Evolutionary conservation across 2,888 invertebrate genomes (phyloP).

Genomic region (Nephrotoma appendiculata): DNA sequence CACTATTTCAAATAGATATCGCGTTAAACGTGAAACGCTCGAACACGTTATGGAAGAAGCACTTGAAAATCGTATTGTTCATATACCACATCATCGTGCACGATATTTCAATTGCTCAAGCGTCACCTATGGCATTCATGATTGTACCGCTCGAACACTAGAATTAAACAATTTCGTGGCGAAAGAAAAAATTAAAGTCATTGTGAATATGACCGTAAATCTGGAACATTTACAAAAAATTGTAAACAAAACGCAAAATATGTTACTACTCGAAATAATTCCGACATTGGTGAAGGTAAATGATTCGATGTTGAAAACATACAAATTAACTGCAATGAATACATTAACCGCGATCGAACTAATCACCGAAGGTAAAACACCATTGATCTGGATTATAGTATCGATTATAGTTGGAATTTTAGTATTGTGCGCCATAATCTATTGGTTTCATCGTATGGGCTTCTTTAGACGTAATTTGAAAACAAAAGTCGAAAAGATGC

Average conservation of each 20-base stretch:
- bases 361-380: neutral
- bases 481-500: neutral
- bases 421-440: neutral
- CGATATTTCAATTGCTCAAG: neutral
- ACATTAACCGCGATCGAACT: neutral
- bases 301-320: neutral
- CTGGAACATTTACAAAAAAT: neutral
- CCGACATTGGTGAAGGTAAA: neutral
- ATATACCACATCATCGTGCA: neutral
- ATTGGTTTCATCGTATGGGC: neutral
- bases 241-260: neutral
- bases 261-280: neutral
- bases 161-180: neutral
- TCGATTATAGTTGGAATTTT: neutral
- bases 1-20: neutral
- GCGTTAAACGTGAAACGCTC: neutral
- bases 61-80: neutral
- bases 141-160: neutral
- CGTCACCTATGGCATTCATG: neutral
- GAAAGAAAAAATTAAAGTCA: neutral
- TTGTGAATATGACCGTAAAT: neutral
- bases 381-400: neutral
- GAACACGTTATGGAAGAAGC: neutral
- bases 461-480: neutral
- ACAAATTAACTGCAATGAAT: neutral